These are phyloP conservation scores for Microplitis manilae DNA, from an alignment of 2,888 invertebrate genomes.

Conservation along the genomic window DNA sequence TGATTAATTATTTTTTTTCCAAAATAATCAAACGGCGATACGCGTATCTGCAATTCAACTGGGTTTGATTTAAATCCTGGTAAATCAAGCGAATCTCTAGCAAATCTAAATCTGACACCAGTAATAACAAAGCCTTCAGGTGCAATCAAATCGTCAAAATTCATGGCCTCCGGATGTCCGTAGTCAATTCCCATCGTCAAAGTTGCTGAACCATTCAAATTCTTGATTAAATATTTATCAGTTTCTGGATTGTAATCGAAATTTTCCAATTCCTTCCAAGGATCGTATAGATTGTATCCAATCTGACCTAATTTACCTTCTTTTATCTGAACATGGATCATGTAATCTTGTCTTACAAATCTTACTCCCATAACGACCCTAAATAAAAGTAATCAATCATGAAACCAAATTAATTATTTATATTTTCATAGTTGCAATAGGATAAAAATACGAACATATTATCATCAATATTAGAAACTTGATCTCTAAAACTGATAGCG, in stretches of 20 bases:
- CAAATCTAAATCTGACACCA: neutral
- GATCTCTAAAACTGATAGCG: neutral
- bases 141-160: neutral
- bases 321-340: neutral
- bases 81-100: neutral
- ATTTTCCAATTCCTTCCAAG: neutral
- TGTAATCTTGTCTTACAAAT: neutral
- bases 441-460: neutral
- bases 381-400: no score
- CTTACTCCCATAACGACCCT: neutral
- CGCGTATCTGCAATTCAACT: neutral
- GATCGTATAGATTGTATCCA: neutral
- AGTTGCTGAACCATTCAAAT: neutral
- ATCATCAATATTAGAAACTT: neutral
- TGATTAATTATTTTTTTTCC: neutral
- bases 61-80: no score
- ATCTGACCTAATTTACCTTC: neutral
- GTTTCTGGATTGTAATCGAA: neutral
- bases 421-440: no score
- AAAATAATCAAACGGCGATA: neutral
- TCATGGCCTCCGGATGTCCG: neutral
- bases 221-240: neutral
- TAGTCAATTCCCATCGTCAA: neutral
- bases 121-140: neutral
- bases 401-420: no score